These are phyloP conservation scores for Araneus ventricosus DNA, from an alignment of 1,140 invertebrate genomes.

Conservation along the genomic window DNA sequence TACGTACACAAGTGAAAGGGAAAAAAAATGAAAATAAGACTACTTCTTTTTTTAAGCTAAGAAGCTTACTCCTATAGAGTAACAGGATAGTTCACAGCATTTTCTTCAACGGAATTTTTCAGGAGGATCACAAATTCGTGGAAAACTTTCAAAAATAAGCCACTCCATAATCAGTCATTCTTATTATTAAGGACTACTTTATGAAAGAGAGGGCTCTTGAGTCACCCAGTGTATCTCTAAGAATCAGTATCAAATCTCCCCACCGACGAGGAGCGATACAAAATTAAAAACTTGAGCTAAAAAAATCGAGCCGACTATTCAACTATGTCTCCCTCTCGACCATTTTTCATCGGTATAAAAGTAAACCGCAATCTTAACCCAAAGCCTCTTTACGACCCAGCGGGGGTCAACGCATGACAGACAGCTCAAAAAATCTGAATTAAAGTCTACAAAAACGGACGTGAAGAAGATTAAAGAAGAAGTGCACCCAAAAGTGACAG, in stretches of 20 bases:
- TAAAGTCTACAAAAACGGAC: conserved; percentile 46
- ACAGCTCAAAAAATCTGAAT: conserved; percentile 18
- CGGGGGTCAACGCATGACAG: conserved; percentile 21
- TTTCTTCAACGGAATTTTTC: too few relatives aligned
- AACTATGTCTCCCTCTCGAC: not conserved
- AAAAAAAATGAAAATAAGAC: too few relatives aligned
- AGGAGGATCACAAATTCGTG: not conserved
- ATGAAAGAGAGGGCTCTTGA: not conserved
- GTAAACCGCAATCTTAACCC: conserved; percentile 52
- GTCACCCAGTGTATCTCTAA: not conserved
- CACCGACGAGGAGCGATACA: not conserved
- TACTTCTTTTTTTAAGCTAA: too few relatives aligned
- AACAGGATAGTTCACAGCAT: too few relatives aligned
- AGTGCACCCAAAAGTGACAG: not conserved
- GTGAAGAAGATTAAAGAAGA: conserved; percentile 54
- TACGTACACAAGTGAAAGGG: too few relatives aligned
- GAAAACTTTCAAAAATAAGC: conserved; percentile 5
- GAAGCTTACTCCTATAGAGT: too few relatives aligned
- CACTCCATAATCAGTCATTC: conserved; percentile 36
- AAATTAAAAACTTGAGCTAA: not conserved
- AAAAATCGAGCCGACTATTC: not conserved
- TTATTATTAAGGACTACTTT: conserved; percentile 4
- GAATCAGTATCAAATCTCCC: conserved; percentile 35
- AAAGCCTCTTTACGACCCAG: conserved; percentile 5
- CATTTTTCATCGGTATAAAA: conserved; percentile 20